Conservation (phyloP, 2,888 invertebrate species). For the Tetragnatha montana region DNA sequence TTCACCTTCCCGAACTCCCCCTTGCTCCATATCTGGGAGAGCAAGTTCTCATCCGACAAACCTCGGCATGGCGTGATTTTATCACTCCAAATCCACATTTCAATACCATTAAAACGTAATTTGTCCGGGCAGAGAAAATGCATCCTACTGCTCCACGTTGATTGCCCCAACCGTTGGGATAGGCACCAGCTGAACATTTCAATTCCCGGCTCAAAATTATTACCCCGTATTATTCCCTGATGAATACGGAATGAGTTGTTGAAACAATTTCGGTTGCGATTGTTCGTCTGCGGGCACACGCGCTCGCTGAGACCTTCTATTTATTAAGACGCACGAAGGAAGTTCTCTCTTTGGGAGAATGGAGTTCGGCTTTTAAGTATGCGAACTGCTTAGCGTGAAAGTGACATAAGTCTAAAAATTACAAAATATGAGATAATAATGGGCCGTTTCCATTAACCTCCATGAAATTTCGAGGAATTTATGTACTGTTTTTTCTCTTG, state of each 20-base stretch:
- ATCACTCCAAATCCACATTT: conserved; percentile 51
- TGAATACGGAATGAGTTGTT: conserved; percentile 70
- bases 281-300: conserved; percentile 26
- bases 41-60: neutral
- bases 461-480: no score
- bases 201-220: conserved; percentile 69
- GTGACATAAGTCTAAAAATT: neutral
- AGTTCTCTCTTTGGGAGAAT: conserved; percentile 22
- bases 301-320: conserved; percentile 51
- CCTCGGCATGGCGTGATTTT: conserved; percentile 59
- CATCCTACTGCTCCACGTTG: conserved; percentile 27
- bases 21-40: conserved; percentile 2
- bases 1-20: neutral
- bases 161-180: conserved; percentile 65
- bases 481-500: no score
- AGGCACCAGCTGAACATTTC: conserved; percentile 67
- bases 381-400: neutral
- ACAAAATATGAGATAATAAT: no score
- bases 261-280: conserved; percentile 68
- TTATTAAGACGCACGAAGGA: conserved; percentile 58
- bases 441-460: no score
- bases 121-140: conserved; percentile 51
- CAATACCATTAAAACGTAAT: conserved; percentile 70
- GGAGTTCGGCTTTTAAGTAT: neutral
- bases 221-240: conserved; percentile 70